These are phyloP conservation scores for Isurus oxyrinchus DNA, from an alignment of 2,113 vertebrate species.

Conservation along the genomic window DNA sequence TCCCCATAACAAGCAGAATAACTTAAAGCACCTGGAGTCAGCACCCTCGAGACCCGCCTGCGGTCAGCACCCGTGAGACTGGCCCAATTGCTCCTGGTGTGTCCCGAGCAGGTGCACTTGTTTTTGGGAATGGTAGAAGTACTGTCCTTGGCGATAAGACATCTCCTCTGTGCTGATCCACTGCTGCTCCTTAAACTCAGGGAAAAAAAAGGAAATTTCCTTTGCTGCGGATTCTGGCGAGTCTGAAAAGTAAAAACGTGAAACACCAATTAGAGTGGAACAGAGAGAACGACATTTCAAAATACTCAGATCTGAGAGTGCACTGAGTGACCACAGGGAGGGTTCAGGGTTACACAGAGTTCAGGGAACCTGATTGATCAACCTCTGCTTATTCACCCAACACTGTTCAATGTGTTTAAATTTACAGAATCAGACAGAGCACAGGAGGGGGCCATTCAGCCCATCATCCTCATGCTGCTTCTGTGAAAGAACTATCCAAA, in stretches of 20 bases:
- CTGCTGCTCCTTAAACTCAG: conserved; percentile 64
- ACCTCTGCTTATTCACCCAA: background rate
- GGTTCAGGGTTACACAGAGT: background rate
- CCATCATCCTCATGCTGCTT: background rate
- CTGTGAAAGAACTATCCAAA: background rate
- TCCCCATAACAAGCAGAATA: background rate
- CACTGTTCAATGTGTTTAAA: background rate
- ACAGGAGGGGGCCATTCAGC: background rate
- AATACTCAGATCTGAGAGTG: background rate
- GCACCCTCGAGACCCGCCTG: background rate
- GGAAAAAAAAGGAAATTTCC: conserved; percentile 86
- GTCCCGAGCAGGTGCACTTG: conserved; percentile 50
- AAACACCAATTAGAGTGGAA: background rate
- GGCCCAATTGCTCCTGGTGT: too few relatives aligned
- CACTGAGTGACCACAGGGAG: background rate
- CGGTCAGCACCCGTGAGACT: background rate
- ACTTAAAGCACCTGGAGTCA: too few relatives aligned
- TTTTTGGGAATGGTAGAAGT: conserved; percentile 51
- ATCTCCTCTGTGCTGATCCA: conserved; percentile 79
- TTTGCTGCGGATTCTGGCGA: conserved; percentile 71
- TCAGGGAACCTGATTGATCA: background rate
- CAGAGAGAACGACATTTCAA: too few relatives aligned
- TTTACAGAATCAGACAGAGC: background rate
- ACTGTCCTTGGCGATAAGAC: conserved; percentile 51
- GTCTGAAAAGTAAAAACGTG: conserved; percentile 56